Conservation (phyloP, 2,797 vertebrate species). For the Amblyraja radiata region DNA sequence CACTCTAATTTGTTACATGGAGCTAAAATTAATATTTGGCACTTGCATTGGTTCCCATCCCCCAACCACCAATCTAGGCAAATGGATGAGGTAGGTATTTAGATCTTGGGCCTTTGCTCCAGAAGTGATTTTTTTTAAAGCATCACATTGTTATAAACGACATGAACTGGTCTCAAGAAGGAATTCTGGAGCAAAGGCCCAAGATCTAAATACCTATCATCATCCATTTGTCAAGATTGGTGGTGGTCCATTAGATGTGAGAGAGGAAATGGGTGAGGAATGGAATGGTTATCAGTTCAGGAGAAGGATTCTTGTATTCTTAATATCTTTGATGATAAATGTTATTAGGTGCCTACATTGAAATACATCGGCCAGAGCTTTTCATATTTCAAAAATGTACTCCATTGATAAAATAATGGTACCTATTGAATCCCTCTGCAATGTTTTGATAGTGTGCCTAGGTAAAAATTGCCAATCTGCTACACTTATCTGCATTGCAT, state of each 20-base stretch:
- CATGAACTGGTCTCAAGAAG: background rate
- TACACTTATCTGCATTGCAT: constrained; percentile 2
- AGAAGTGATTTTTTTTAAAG: background rate
- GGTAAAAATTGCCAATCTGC: background rate
- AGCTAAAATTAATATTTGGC: background rate
- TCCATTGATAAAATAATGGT: no score
- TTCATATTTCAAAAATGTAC: no score
- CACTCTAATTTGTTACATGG: background rate
- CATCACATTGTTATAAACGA: background rate
- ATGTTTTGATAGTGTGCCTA: background rate
- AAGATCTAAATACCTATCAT: background rate
- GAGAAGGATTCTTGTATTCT: background rate
- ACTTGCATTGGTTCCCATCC: no score
- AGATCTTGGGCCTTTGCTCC: no score
- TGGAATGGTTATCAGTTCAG: no score
- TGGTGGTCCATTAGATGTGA: background rate
- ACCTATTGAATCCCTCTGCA: background rate
- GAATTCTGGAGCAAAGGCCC: background rate
- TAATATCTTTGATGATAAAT: background rate
- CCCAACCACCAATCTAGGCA: no score
- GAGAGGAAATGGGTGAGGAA: no score
- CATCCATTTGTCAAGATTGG: background rate
- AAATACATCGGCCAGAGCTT: no score
- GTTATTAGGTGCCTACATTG: no score
- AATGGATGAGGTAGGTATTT: no score